Percentiles rank a stretch among this genome's conserved stretches.
Evolutionary conservation across 2,797 vertebrate genomes (phyloP).

Genomic region (Poecilia velifera): DNA sequence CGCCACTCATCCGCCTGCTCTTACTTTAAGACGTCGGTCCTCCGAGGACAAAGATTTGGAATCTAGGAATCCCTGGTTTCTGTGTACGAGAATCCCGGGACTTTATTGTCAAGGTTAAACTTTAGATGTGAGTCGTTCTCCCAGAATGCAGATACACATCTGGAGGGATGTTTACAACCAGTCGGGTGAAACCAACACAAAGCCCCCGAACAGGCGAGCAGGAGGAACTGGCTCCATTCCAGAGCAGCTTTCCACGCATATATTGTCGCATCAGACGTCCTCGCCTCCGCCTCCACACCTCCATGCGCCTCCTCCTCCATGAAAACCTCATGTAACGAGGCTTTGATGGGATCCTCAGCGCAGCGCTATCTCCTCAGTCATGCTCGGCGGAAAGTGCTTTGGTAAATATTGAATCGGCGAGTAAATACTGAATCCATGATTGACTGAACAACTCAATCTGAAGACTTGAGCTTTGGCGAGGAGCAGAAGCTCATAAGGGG

Average conservation of each 20-base stretch:
- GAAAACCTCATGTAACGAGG: conserved; percentile 50
- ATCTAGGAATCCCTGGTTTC: conserved; percentile 3
- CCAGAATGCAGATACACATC: conserved; percentile 48
- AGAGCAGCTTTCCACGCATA: conserved; percentile 27
- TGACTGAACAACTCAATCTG: conserved; percentile 72
- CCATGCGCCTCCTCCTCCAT: conserved; percentile 14
- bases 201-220: conserved; percentile 33
- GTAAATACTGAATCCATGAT: conserved; percentile 76
- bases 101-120: conserved; percentile 52
- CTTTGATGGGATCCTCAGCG: conserved; percentile 55
- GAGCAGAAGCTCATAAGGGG: conserved; percentile 46
- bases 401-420: conserved; percentile 71
- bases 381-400: conserved; percentile 41
- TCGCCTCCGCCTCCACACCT: neutral
- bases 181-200: conserved; percentile 38
- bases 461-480: conserved; percentile 49
- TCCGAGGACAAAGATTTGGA: conserved; percentile 28
- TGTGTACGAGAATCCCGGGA: conserved; percentile 5
- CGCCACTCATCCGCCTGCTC: conserved; percentile 45
- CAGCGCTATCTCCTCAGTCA: conserved; percentile 40
- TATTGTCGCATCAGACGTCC: conserved; percentile 25
- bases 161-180: conserved; percentile 51
- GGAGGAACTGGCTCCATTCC: conserved; percentile 42
- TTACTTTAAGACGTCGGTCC: conserved; percentile 43
- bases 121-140: conserved; percentile 41